These are phyloP conservation scores for Porites cylindrica DNA, from an alignment of 92 coral and sea anemone genomes.

Conservation along the genomic window DNA sequence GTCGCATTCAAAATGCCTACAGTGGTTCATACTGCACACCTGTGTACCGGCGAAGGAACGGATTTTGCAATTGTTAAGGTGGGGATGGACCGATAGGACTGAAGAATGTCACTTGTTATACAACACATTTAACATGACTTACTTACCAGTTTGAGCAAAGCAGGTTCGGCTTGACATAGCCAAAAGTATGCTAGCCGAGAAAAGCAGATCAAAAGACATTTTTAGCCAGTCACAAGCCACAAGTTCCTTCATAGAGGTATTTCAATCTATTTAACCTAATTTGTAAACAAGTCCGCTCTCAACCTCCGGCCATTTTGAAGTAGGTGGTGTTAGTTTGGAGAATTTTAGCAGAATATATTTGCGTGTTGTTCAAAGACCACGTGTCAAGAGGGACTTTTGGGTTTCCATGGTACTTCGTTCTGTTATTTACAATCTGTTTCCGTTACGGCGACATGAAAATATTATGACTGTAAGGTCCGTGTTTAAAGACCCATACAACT, in stretches of 20 bases:
- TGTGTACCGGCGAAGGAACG: not conserved
- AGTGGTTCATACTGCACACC: too few relatives aligned
- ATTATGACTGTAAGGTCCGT: not conserved
- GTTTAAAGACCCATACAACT: too few relatives aligned
- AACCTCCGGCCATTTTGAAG: not conserved
- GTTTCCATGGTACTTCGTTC: slow-evolving; percentile 13
- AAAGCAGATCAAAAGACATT: not conserved
- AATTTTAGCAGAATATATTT: not conserved
- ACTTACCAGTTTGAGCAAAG: slow-evolving; percentile 24
- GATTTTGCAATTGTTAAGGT: not conserved
- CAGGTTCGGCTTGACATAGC: not conserved
- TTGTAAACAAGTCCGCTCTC: not conserved
- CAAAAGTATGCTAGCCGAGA: not conserved
- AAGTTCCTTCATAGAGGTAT: not conserved
- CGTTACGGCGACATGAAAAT: slow-evolving; percentile 9
- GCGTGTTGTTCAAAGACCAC: slow-evolving; percentile 16
- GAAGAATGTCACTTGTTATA: not conserved
- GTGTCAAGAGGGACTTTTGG: not conserved
- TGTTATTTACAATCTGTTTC: slow-evolving; percentile 13
- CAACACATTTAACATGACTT: not conserved
- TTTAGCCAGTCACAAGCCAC: not conserved
- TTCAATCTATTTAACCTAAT: not conserved
- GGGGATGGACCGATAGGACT: not conserved
- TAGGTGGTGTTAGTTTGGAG: not conserved
- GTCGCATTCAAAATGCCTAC: too few relatives aligned